Evolutionary conservation across 2,797 vertebrate genomes (phyloP), one percentile per base, ranked within the genome.

Genomic region (Cephalopachus bancanus): DNA sequence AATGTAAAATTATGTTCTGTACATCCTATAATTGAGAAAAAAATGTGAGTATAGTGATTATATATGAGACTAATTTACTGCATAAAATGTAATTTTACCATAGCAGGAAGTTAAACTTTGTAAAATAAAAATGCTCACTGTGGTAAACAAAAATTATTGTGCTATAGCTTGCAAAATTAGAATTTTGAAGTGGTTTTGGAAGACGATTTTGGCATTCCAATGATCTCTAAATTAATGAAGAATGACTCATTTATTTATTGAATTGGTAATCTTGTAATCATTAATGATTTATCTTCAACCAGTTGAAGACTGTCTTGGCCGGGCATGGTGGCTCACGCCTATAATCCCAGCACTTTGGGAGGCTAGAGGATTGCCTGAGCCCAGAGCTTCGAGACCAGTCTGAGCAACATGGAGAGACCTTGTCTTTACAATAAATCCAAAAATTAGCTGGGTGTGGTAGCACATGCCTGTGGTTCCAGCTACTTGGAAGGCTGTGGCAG

Each of bases 1-100:
- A 84, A 76, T 87, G 16, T 69, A 94, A 89, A 93, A 33, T 88
- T 60, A 69, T 93, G 30, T 83, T 62, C 79, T 79, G 8, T 91
- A 28, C 30, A 30, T 51, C n/a, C 55, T 95, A 19, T 33, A 91
- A 62, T 49, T 78, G 20, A 83, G 37, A 51, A 16, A 44, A 64
- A 64, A 91, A 78, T 83, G 7, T 12, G 62, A 83, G 3, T 62
- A 37, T 7, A 51, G 3, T 49, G 57, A 78, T 91, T 88, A 65
- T 65, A 33, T 37, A 20, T 89, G 59, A 93, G 16, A 80, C 4
- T 26, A 3, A 65, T 83, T 90, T 60, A 57, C 28, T 78, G 5
- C 33, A 80, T 59, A 53, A 87, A 59, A 65, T 37, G 30, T 28
- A 88, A 55, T 84, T 80, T 87, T 85, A 75, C 3, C 15, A 0